Base-by-base conservation (phyloP, 2,797 vertebrate species). In the Holocentrus rufus region DNA sequence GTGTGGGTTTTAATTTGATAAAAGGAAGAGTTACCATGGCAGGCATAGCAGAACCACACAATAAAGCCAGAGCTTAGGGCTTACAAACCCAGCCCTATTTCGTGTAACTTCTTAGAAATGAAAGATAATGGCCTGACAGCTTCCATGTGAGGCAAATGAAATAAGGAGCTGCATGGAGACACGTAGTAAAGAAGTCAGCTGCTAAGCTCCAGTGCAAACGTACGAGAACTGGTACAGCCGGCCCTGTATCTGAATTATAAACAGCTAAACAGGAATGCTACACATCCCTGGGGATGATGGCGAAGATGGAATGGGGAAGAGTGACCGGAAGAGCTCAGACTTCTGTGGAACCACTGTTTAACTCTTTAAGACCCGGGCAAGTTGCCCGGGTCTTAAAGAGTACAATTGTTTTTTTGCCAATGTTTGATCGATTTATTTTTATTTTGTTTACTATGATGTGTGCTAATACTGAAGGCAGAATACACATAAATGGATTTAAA, bases 201-300 rank as follows among this genome's bases (percentile, higher is more conserved):
- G 31, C 34, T 11, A 76, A 44, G 34, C 11, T 60, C 52, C 54
- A 53, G 44, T 30, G 46, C 22, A 67, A 44, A 66, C 68, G 34
- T 57, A 7, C 46, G 30, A 44, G 0, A 66, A 39, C 46, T 39
- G 39, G 15, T 56, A 46, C 42, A 65, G 73, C 31, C 20, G 15
- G 27, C 17, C 10, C 52, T 18, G 23, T 0, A 1, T 65, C 57
- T 65, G 30, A 60, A 58, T 42, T 55, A 63, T 14, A 52, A 78
- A 65, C 22, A 20, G 57, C 23, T 57, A 65, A 66, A 74, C 36
- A 36, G 64, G 7, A 27, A 42, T 22, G 49, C 13, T 30, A 15
- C 22, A 65, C 56, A 81, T 83, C 77, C 82, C 78, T 31, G 47
- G 59, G 57, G 72, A 65, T 47, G 39, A 47, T 4, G 18, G 17